Base-by-base conservation (phyloP, 2,888 invertebrate genomes). In the Strigamia maritima region DNA sequence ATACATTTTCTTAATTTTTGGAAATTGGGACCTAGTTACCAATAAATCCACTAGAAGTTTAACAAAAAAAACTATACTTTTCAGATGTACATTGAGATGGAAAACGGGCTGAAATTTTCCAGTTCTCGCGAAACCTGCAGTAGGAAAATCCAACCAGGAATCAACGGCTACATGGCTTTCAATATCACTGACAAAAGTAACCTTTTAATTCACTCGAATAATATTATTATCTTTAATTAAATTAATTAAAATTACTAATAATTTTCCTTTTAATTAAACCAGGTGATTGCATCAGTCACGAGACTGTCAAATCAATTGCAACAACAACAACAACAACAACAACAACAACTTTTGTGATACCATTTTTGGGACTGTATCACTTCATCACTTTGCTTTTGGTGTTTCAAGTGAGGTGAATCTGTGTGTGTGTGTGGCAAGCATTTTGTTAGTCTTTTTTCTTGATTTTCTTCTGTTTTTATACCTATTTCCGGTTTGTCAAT, bases 101-200 rank as follows among this genome's bases (percentile, higher is more conserved):
- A 80, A n/a, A 80, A 80, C 75, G 77, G 86, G 80, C 87, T 90
- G 70, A 87, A 89, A 79, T 89, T 91, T 82, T 89, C 90, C 26
- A 89, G 90, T 49, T 90, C 90, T 65, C 88, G 90, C 4, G 89
- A 89, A 85, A 90, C 90, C 86, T 92, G 92, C 86, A 90, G 90
- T 84, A 87, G 92, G 79, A 83, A 83, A 83, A 86, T 89, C 8
- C 82, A 84, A 82, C 86, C 90, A 0, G 90, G 90, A n/a, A 83
- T 87, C 35, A 89, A 88, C 22, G 90, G 89, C 38, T 88, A 90
- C 84, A 87, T 92, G 80, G 89, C 91, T 82, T 92, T 92, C 86
- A 91, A 92, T 84, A 91, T 92, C 80, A 90, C 91, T 82, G 75
- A 75, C 75, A 75, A 35, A 38, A 75, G 40, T 75, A 75, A 28